Percentiles rank a stretch among this genome's conserved stretches.
phyloP scores from a whole-genome alignment of 2,113 vertebrate genomes.

The Zosterops japonicus region DNA sequence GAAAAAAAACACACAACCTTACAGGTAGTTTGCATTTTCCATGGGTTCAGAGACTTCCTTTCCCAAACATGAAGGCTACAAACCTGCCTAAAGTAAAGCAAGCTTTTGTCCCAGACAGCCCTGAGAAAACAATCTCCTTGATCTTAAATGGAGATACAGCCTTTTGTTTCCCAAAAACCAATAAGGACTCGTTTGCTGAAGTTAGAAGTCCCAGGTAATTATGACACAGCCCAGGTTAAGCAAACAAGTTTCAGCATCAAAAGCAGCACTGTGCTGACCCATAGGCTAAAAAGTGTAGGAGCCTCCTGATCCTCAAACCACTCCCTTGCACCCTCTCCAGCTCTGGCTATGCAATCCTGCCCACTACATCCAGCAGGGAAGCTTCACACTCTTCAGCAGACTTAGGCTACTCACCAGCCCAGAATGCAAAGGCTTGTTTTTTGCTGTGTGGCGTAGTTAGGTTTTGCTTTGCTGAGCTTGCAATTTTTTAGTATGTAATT shows the following conservation, averaged over 20 bases:
- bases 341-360: not conserved
- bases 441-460: not conserved
- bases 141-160: not conserved
- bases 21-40: not conserved
- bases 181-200: not conserved
- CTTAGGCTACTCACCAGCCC: not conserved
- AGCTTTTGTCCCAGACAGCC: not conserved
- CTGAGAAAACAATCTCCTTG: not conserved
- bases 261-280: rapidly evolving
- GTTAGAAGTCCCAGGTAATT: not conserved
- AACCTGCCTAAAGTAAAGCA: not conserved
- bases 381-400: not conserved
- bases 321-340: rapidly evolving
- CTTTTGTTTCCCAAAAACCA: not conserved
- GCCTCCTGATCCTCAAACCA: not conserved
- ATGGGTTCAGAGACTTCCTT: not conserved
- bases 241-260: not conserved
- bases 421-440: not conserved
- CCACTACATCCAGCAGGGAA: not conserved
- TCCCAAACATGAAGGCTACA: rapidly evolving
- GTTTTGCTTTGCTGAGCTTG: not conserved
- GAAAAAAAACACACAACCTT: not conserved
- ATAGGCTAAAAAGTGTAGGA: rapidly evolving
- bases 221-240: not conserved
- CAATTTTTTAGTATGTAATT: not conserved